Evolutionary conservation across 1,140 invertebrate species (phyloP).

Genomic region (Drosophila sucinea): DNA sequence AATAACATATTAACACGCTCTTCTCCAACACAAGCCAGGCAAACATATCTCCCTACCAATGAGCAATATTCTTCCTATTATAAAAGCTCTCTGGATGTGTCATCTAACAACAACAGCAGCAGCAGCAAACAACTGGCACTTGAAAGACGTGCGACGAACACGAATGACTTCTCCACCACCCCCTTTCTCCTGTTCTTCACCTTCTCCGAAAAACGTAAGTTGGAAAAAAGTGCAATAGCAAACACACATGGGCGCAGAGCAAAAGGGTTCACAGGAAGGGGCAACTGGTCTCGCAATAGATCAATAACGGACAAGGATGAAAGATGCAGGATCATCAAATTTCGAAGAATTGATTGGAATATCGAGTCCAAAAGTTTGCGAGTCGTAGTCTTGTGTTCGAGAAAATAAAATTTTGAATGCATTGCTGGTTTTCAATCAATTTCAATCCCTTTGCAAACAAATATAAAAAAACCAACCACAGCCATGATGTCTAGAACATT

Average conservation of each 20-base stretch:
- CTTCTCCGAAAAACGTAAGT: constrained; percentile 20
- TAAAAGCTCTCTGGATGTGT: constrained; percentile 68
- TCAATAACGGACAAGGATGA: too few relatives aligned
- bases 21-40: constrained; percentile 14
- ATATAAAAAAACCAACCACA: background rate
- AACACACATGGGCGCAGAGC: constrained; percentile 9
- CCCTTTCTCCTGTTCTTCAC: background rate
- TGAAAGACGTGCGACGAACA: constrained; percentile 66
- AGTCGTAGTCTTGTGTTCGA: too few relatives aligned
- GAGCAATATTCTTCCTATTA: constrained; percentile 43
- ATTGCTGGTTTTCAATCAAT: too few relatives aligned
- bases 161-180: constrained; percentile 31
- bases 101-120: constrained; percentile 52
- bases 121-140: constrained; percentile 33
- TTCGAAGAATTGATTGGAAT: too few relatives aligned
- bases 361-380: too few relatives aligned
- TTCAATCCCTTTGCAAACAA: background rate
- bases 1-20: constrained; percentile 75
- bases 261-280: background rate
- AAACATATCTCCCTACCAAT: constrained; percentile 27
- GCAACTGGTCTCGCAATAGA: too few relatives aligned
- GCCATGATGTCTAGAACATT: background rate
- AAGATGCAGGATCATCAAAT: too few relatives aligned
- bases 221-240: constrained; percentile 61
- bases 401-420: too few relatives aligned